Conservation (phyloP, 2,113 vertebrate genomes). For the Phaethornis superciliosus region DNA sequence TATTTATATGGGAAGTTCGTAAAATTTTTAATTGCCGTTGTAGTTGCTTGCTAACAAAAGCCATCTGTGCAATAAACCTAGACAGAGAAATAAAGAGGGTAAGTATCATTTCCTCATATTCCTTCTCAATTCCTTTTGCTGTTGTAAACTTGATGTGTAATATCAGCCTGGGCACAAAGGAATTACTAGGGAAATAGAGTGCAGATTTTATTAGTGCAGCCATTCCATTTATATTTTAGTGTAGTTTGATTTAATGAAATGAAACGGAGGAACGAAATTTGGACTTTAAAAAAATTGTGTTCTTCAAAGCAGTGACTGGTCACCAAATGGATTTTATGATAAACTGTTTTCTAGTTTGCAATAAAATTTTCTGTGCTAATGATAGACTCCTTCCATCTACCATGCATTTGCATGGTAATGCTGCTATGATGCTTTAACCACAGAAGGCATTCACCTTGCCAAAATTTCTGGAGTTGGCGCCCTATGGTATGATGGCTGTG, state of each 20-base stretch:
- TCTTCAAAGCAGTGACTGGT: not conserved
- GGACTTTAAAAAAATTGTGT: not conserved
- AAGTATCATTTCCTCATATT: not conserved
- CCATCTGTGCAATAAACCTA: not conserved
- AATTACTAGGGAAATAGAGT: not conserved
- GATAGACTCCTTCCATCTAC: not conserved
- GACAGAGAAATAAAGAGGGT: not conserved
- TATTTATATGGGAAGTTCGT: not conserved
- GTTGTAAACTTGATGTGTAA: conserved; percentile 48
- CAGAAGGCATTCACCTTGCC: not conserved
- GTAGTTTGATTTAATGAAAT: not conserved
- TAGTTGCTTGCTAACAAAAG: not conserved
- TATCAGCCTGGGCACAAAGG: conserved; percentile 18
- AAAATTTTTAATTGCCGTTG: not conserved
- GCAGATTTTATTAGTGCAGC: conserved; percentile 7
- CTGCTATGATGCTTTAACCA: not conserved
- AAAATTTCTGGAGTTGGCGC: not conserved
- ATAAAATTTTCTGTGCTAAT: not conserved
- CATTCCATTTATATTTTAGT: conserved; percentile 48
- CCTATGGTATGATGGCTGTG: not conserved
- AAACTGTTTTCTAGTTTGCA: not conserved
- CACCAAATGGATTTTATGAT: not conserved
- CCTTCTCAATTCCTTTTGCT: conserved; percentile 8
- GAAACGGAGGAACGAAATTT: not conserved
- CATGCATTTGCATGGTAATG: not conserved